Evolutionary conservation across 2,113 vertebrate species (phyloP).

Genomic region (Psephotus haematonotus): DNA sequence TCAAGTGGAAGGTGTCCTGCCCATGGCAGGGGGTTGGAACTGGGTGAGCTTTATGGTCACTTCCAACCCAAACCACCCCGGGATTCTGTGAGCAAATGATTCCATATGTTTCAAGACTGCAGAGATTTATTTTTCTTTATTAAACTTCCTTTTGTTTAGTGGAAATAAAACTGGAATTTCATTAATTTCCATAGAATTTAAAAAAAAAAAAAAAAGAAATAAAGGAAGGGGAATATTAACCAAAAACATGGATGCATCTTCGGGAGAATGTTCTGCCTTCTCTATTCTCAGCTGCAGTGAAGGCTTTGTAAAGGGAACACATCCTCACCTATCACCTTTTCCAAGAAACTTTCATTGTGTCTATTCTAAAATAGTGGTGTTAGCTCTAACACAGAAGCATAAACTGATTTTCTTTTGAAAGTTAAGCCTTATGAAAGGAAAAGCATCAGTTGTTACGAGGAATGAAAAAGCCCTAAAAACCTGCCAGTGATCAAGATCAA

Average conservation of each 20-base stretch:
- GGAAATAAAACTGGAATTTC: neutral
- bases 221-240: neutral
- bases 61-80: neutral
- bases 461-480: neutral
- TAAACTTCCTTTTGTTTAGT: neutral
- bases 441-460: neutral
- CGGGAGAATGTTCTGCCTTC: neutral
- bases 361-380: neutral
- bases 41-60: neutral
- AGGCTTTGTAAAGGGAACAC: neutral
- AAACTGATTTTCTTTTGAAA: neutral
- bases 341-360: neutral
- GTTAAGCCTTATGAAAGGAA: neutral
- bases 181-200: neutral
- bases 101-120: neutral
- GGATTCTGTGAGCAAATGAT: neutral
- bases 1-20: neutral
- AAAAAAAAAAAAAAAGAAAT: neutral
- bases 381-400: neutral
- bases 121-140: neutral
- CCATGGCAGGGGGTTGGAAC: neutral
- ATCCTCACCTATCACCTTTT: neutral
- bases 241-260: neutral
- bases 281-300: neutral
- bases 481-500: neutral